Base-by-base conservation (phyloP, 2,888 invertebrate genomes). In the Luperina testacea region DNA sequence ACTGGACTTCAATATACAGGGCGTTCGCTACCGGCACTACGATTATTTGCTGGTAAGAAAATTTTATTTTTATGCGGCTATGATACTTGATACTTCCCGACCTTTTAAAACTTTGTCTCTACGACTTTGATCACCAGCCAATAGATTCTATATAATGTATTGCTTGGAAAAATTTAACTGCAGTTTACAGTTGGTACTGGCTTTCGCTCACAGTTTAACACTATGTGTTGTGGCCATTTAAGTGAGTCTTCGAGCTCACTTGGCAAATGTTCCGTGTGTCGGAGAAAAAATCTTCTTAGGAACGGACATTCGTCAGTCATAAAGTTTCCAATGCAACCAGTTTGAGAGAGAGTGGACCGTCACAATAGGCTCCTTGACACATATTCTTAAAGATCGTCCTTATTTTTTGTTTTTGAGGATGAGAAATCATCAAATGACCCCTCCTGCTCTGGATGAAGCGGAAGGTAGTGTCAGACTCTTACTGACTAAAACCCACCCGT, bases 1-100 rank as follows among this genome's bases (percentile, higher is more conserved):
- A 83, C 90, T 97, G 4, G 97, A 97, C 89, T 97, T 96, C 90
- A 96, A 96, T 80, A 95, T 97, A 75, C 96, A 96, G 80, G 97
- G 97, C 0, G 86, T 97, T n/a, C 91, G 96, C 78, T 97, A 93
- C 82, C 86, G 96, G 38, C 97, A 97, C 84, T 91, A 95, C 73
- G 97, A 97, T 81, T 96, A 92, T 83, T 86, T 97, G 59, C 86
- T 97, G 91, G 96, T 96, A 88, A 92, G 92, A 51, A 77, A 38
- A 17, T 53, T 4, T 51, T 2, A n/a, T 27, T 38, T 72, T 61
- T 20, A 51, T 2, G 24, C 27, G 32, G 20, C 32, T 20, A 11
- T 6, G 11, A 67, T 17, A 67, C 42, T 32, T 9, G 32, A 32
- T 27, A 48, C 48, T 48, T 15, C 48, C 15, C 8, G 15, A 9